Evolutionary conservation across 2,797 vertebrate species (phyloP), one percentile per base, ranked within the genome.

Genomic region (Potorous gilbertii): DNA sequence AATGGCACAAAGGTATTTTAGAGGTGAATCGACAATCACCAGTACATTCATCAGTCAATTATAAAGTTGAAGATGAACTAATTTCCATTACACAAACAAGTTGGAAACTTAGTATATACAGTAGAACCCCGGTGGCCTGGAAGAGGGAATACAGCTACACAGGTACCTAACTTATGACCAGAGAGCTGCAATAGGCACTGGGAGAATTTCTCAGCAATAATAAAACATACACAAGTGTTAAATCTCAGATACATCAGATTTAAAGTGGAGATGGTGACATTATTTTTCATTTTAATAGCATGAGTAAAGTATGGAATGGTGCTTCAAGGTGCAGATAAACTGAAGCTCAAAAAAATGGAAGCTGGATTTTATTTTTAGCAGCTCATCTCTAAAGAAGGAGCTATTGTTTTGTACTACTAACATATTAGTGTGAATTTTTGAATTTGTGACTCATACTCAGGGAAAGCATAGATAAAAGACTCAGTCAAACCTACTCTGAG

Each of bases 31-130:
- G 94, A 54, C 95, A 6, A 56, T 62, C 92, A 90, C 55, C 31
- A 87, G 55, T 31, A 92, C 93, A 91, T 95, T 96, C 91, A 95
- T 90, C 92, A 50, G 94, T 93, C 93, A 91, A 46, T 96, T 92
- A 94, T 55, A 90, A 95, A 94, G 91, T 46, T 93, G 96, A 96
- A 93, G 96, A 95, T 92, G 95, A 94, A 87, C 74, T 57, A 31
- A 95, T 95, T 96, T 56, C 95, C 93, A 81, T 96, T 31, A 91
- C 24, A 66, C 50, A 56, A 50, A 56, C 40, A 87, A 95, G 92
- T 54, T 62, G 92, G 81, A 21, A 29, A 92, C 87, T 34, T 52
- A 54, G 56, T 55, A 52, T 92, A 57, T 56, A 66, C 90, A 90
- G 93, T 50, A 87, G 62, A 56, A 50, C 81, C 95, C 90, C 11